phyloP scores from a whole-genome alignment of 2,113 vertebrate species.

The Prochilodus magdalenae region DNA sequence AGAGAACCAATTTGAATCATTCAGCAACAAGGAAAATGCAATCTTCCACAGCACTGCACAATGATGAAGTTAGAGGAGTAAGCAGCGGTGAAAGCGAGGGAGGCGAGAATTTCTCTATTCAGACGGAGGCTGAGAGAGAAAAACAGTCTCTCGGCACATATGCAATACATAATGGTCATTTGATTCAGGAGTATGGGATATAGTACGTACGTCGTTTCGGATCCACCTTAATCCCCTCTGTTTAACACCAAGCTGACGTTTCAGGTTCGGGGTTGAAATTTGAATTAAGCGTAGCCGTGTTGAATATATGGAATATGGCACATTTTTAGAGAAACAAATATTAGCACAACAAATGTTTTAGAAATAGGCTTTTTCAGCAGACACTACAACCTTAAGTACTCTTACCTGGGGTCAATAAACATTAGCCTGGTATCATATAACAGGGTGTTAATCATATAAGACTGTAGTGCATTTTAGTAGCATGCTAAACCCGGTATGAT shows the following conservation, averaged over 20 bases:
- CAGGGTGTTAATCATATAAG: too few relatives aligned
- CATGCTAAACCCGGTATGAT: neutral
- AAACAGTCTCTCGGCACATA: neutral
- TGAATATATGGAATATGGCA: too few relatives aligned
- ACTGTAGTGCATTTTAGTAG: neutral
- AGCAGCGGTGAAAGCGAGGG: slow-evolving; percentile 13
- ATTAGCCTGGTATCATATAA: too few relatives aligned
- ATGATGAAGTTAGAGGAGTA: slow-evolving; percentile 18
- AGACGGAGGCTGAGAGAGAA: neutral
- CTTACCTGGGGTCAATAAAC: too few relatives aligned
- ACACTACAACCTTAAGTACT: too few relatives aligned
- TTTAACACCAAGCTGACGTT: too few relatives aligned
- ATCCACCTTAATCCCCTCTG: neutral
- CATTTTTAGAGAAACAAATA: too few relatives aligned
- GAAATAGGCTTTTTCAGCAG: too few relatives aligned
- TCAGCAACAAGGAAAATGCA: slow-evolving; percentile 35
- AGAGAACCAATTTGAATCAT: slow-evolving; percentile 18
- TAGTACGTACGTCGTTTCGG: neutral
- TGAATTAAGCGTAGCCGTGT: too few relatives aligned
- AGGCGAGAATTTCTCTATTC: slow-evolving; percentile 21
- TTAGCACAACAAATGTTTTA: too few relatives aligned
- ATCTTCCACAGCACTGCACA: neutral
- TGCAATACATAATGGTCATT: neutral
- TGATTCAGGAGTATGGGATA: neutral
- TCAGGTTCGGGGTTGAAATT: too few relatives aligned